Evolutionary conservation across 2,888 invertebrate genomes (phyloP).

Genomic region (Hylaea fasciaria): DNA sequence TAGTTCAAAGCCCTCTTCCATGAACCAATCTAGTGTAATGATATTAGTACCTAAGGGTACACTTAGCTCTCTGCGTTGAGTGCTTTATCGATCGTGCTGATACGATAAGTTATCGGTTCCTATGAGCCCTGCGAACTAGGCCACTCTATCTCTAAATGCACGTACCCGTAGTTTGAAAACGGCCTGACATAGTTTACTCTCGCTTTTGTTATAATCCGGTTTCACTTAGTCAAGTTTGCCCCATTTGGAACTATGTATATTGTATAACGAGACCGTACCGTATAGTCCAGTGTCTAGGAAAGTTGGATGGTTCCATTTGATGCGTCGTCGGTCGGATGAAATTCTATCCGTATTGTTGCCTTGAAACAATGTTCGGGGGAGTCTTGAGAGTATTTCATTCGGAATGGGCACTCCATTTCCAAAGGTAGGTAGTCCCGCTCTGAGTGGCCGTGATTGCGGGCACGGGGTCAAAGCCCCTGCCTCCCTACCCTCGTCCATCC

Average conservation of each 20-base stretch:
- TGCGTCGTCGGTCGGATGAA: conserved; percentile 5
- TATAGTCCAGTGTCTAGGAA: conserved; percentile 4
- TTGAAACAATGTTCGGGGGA: conserved; percentile 20
- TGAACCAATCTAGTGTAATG: conserved; percentile 44
- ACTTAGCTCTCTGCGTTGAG: conserved; percentile 49
- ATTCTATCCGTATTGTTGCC: conserved; percentile 15
- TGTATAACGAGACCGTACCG: conserved; percentile 26
- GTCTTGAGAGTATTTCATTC: conserved; percentile 26
- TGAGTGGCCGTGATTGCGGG: conserved; percentile 61
- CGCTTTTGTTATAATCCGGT: conserved; percentile 54
- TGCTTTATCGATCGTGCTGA: conserved; percentile 71
- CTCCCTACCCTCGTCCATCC: conserved; percentile 40
- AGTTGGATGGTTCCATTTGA: conserved; percentile 13
- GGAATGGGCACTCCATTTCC: conserved; percentile 30
- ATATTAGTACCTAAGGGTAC: conserved; percentile 31
- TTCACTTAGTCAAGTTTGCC: conserved; percentile 43
- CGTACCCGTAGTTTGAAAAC: conserved; percentile 53
- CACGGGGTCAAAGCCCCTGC: conserved; percentile 67
- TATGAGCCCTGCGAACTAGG: conserved; percentile 67
- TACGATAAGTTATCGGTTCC: conserved; percentile 70
- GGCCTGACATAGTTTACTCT: conserved; percentile 61
- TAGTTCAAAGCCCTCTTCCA: conserved; percentile 35
- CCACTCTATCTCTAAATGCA: conserved; percentile 65
- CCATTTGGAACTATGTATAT: conserved; percentile 39
- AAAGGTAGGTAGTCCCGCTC: conserved; percentile 23